Conservation (phyloP, 1,140 invertebrate genomes). For the Ceratitis capitata region DNA sequence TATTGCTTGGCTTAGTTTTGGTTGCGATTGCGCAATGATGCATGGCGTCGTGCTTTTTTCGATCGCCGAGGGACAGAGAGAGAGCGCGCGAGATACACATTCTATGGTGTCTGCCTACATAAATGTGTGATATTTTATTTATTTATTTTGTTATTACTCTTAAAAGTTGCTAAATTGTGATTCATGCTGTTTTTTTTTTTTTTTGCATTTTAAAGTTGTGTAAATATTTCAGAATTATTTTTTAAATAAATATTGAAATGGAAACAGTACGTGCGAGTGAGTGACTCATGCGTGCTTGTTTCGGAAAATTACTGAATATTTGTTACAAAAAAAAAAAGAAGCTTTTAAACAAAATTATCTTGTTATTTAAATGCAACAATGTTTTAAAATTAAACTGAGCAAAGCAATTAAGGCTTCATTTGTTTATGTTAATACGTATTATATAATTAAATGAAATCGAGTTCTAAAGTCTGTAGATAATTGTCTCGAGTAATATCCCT, state of each 20-base stretch:
- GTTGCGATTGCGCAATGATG: conserved; percentile 8
- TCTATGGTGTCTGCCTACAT: no score
- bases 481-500: no score
- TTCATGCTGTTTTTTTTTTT: no score
- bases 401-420: background rate
- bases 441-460: no score
- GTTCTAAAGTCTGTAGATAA: no score
- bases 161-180: background rate
- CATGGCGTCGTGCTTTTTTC: no score
- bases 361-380: background rate
- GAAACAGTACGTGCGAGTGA: background rate
- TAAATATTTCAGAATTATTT: background rate
- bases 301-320: background rate
- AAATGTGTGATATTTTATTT: background rate
- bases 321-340: background rate
- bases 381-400: background rate
- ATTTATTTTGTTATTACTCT: background rate
- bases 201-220: background rate
- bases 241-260: background rate
- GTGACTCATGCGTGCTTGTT: background rate
- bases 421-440: background rate
- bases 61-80: no score
- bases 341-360: no score
- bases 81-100: no score
- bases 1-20: conserved; percentile 26